A percentile compares a stretch with the other conserved stretches of the same genome.
Conservation (phyloP, 2,888 invertebrate genomes). For the Exocentrus adspersus region DNA sequence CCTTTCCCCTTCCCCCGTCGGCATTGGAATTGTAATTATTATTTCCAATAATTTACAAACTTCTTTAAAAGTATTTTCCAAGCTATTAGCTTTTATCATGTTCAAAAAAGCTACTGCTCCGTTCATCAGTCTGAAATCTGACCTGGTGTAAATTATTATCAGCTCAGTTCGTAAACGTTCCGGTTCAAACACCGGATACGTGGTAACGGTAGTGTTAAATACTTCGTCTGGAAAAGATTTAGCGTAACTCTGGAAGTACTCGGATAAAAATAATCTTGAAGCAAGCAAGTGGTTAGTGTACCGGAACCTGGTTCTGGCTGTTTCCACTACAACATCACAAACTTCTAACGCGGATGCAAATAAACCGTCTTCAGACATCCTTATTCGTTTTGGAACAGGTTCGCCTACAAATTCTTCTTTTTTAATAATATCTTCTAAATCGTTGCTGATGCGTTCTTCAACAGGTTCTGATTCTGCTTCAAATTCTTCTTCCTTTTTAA, state of each 20-base stretch:
- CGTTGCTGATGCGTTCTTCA: too few species aligned
- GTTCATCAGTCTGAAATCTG: background rate
- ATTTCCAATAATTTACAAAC: background rate
- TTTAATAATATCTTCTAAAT: too few species aligned
- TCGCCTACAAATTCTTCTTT: background rate
- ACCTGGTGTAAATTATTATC: background rate
- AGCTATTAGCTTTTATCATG: conserved; percentile 2
- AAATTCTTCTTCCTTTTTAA: background rate
- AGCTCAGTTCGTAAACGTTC: conserved; percentile 10
- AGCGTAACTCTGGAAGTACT: background rate
- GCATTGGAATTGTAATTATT: background rate
- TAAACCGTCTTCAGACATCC: background rate
- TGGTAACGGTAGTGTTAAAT: background rate
- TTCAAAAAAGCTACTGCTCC: conserved; percentile 9
- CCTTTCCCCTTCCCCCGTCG: background rate
- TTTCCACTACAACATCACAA: conserved; percentile 5
- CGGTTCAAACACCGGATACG: conserved; percentile 4
- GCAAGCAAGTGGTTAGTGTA: conserved; percentile 1
- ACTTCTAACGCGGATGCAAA: background rate
- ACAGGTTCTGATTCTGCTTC: background rate
- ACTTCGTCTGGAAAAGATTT: background rate
- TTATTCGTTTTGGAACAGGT: conserved; percentile 6
- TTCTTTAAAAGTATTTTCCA: background rate
- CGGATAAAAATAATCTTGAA: background rate
- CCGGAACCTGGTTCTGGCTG: background rate